Conservation (phyloP, 2,797 vertebrate species). For the Coregonus sp. region DNA sequence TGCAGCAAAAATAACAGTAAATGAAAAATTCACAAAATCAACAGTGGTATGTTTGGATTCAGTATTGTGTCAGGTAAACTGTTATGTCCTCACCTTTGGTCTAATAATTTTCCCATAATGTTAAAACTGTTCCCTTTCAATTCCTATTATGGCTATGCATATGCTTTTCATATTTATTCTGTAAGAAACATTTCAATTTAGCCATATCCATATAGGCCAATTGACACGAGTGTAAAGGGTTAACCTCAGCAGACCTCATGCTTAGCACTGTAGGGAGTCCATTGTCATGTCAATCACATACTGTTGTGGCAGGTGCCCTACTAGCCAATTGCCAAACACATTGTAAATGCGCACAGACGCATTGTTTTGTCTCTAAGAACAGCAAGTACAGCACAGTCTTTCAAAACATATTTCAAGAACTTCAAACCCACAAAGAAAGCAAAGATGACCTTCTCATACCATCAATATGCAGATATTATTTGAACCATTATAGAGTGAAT, state of each 20-base stretch:
- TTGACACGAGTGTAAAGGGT: too few relatives aligned
- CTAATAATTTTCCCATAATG: too few relatives aligned
- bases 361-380: slow-evolving; percentile 1
- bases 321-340: slow-evolving; percentile 32
- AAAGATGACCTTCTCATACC: slow-evolving; percentile 23
- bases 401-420: slow-evolving; percentile 31
- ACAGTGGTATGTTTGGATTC: too few relatives aligned
- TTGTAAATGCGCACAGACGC: slow-evolving; percentile 31
- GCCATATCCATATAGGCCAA: too few relatives aligned
- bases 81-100: too few relatives aligned
- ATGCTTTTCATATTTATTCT: too few relatives aligned
- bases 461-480: slow-evolving; percentile 30
- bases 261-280: slow-evolving; percentile 35
- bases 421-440: slow-evolving; percentile 7
- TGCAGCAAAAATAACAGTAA: too few relatives aligned
- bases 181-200: too few relatives aligned
- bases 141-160: too few relatives aligned
- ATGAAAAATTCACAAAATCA: too few relatives aligned
- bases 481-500: background rate
- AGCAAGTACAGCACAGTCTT: slow-evolving; percentile 40
- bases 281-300: slow-evolving; percentile 37
- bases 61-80: too few relatives aligned
- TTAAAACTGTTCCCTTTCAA: too few relatives aligned
- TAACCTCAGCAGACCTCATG: slow-evolving; percentile 34
- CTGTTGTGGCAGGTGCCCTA: slow-evolving; percentile 9